Evolutionary conservation across 2,888 invertebrate species (phyloP).

Genomic region (Andrena bucephala): DNA sequence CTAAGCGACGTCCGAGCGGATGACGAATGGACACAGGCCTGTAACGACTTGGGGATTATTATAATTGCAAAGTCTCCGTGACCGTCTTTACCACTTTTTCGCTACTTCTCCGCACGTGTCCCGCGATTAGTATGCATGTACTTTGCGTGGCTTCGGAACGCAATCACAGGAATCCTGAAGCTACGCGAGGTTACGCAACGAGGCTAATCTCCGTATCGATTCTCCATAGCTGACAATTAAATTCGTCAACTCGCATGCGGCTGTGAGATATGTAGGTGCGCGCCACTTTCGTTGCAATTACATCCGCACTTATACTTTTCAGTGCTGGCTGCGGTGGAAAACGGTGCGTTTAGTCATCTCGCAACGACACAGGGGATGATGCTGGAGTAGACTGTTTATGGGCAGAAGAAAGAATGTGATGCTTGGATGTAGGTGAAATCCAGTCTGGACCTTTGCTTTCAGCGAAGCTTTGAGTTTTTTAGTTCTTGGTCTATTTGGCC

Average conservation of each 20-base stretch:
- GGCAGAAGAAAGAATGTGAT: too few species aligned
- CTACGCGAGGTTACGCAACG: neutral
- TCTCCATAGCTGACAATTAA: neutral
- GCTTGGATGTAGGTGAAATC: too few species aligned
- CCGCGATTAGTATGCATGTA: constrained; percentile 5
- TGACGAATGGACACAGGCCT: neutral
- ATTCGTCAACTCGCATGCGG: neutral
- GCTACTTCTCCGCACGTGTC: neutral
- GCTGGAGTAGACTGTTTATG: too few species aligned
- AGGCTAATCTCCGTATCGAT: constrained; percentile 4
- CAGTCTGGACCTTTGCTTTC: too few species aligned
- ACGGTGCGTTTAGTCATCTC: too few species aligned
- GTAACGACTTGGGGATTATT: constrained; percentile 14
- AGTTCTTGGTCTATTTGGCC: too few species aligned
- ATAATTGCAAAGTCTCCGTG: constrained; percentile 8
- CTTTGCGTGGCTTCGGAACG: neutral
- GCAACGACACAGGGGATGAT: too few species aligned
- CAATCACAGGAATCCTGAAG: neutral
- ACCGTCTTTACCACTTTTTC: constrained; percentile 5
- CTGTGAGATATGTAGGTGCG: too few species aligned
- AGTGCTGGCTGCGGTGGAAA: too few species aligned
- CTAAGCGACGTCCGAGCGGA: constrained; percentile 7
- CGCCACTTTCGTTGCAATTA: too few species aligned
- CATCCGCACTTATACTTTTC: too few species aligned
- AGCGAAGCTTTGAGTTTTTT: too few species aligned